These are phyloP conservation scores for Rhynchomys soricoides DNA, from an alignment of 2,113 vertebrate genomes.

Conservation along the genomic window DNA sequence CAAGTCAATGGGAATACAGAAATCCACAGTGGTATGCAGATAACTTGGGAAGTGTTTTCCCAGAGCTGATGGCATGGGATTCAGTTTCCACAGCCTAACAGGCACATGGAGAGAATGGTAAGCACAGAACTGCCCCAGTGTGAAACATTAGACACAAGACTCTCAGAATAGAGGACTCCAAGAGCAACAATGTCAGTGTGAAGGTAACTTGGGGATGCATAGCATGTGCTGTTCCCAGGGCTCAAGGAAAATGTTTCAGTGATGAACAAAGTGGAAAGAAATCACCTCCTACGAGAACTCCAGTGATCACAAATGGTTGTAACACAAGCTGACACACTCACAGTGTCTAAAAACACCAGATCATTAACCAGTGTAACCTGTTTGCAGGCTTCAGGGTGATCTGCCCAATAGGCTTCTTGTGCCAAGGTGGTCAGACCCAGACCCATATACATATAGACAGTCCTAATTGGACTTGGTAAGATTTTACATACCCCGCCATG, in stretches of 20 bases:
- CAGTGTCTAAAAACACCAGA: background rate
- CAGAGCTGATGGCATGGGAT: background rate
- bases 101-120: background rate
- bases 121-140: background rate
- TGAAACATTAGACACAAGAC: background rate
- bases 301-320: background rate
- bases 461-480: background rate
- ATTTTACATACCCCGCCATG: background rate
- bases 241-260: background rate
- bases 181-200: background rate
- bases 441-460: background rate
- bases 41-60: slow-evolving; percentile 2
- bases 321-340: background rate
- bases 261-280: background rate
- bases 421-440: background rate
- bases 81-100: background rate
- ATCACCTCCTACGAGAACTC: background rate
- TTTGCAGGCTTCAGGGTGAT: background rate
- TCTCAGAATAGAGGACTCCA: background rate
- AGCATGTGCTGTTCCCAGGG: too few relatives aligned
- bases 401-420: too few relatives aligned
- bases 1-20: background rate
- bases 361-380: background rate
- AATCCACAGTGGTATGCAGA: background rate
- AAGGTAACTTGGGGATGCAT: background rate